These are phyloP conservation scores for Ormyrus rosae DNA, from an alignment of 2,888 invertebrate genomes.

Conservation along the genomic window DNA sequence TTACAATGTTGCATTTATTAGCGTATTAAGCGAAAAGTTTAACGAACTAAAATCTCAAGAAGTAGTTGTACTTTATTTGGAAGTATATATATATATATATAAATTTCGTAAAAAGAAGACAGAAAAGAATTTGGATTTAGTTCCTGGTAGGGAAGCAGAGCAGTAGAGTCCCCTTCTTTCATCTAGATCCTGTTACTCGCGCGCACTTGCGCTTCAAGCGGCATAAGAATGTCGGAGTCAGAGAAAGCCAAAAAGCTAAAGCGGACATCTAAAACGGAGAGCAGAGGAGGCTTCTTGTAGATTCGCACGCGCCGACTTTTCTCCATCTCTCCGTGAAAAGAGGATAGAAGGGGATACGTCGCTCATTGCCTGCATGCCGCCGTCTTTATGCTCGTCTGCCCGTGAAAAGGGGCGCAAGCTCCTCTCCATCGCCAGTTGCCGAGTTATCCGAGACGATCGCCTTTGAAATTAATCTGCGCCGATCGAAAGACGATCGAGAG, in stretches of 20 bases:
- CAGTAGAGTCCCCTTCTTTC: constrained; percentile 22
- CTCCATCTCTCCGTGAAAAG: background rate
- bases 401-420: constrained; percentile 4
- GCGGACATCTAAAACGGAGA: too few relatives aligned
- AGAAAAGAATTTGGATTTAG: too few relatives aligned
- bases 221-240: too few relatives aligned
- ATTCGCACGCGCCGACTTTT: background rate
- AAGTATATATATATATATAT: too few relatives aligned
- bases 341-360: background rate
- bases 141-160: too few relatives aligned
- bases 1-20: too few relatives aligned
- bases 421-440: background rate
- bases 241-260: too few relatives aligned
- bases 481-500: constrained; percentile 33
- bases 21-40: too few relatives aligned
- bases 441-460: constrained; percentile 43
- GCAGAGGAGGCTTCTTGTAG: background rate
- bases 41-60: too few relatives aligned
- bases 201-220: background rate
- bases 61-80: too few relatives aligned
- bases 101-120: too few relatives aligned
- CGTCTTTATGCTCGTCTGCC: constrained; percentile 1
- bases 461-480: constrained; percentile 49
- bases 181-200: constrained; percentile 46
- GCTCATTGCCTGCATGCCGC: background rate